These are phyloP conservation scores for Antheraea pernyi DNA, from an alignment of 1,140 invertebrate species.

Conservation along the genomic window DNA sequence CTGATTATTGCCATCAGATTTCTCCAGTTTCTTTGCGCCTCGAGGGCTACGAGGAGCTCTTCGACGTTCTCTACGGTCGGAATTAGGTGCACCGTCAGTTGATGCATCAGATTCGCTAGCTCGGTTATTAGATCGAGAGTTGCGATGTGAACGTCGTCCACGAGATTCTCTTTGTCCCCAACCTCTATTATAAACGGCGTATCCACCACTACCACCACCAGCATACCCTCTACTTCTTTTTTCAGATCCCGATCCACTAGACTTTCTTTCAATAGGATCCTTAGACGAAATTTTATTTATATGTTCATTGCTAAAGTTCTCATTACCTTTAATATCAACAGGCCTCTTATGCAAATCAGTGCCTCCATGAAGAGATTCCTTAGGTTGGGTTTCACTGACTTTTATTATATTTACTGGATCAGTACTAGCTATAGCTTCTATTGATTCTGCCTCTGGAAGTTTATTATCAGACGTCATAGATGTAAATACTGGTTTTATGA, in stretches of 20 bases:
- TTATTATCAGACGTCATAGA: constrained; percentile 61
- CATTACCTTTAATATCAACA: constrained; percentile 59
- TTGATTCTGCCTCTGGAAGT: constrained; percentile 59
- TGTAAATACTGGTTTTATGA: constrained; percentile 42
- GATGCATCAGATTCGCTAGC: constrained; percentile 72
- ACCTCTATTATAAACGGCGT: constrained; percentile 67
- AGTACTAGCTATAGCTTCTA: constrained; percentile 55
- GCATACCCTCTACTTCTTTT: constrained; percentile 72
- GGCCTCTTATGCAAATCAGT: constrained; percentile 45
- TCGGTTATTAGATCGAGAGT: constrained; percentile 71
- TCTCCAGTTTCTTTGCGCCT: constrained; percentile 42
- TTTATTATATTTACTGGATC: constrained; percentile 43
- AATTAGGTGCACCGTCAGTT: constrained; percentile 58
- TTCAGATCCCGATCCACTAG: constrained; percentile 76
- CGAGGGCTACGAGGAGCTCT: constrained; percentile 62
- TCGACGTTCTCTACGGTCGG: constrained; percentile 66
- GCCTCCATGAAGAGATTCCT: constrained; percentile 44
- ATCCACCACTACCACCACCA: constrained; percentile 62
- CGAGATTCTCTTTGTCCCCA: constrained; percentile 68
- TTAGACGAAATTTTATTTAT: constrained; percentile 59
- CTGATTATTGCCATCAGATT: constrained; percentile 50
- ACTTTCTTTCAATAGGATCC: constrained; percentile 73
- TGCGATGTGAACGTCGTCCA: constrained; percentile 63
- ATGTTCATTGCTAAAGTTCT: constrained; percentile 56
- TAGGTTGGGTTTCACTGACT: constrained; percentile 40